Percentiles rank a stretch among this genome's conserved stretches.
These are phyloP conservation scores for Anthophora plumipes DNA, from an alignment of 2,888 invertebrate genomes.

Conservation along the genomic window DNA sequence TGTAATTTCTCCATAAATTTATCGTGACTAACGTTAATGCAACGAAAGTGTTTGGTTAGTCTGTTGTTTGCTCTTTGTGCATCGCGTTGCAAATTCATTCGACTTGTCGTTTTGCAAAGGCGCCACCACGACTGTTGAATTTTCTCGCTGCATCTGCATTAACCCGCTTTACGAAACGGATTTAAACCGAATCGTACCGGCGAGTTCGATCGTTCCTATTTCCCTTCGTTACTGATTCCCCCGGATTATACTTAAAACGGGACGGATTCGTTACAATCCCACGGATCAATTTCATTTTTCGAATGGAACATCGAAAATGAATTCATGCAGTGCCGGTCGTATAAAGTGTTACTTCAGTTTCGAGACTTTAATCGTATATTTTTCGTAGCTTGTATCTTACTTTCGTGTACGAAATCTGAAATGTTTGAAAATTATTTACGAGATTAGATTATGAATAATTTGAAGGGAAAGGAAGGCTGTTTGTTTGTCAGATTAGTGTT, in stretches of 20 bases:
- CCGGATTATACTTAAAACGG: background rate
- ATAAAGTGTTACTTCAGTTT: background rate
- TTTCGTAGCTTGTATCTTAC: no score
- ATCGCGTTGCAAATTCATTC: slow-evolving; percentile 48
- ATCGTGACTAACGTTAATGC: slow-evolving; percentile 49
- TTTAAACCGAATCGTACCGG: slow-evolving; percentile 35
- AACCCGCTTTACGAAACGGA: slow-evolving; percentile 40
- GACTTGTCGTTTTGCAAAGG: slow-evolving; percentile 40
- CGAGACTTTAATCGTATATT: background rate
- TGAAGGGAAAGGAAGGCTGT: no score
- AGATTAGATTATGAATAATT: no score
- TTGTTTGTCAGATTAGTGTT: no score
- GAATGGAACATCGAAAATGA: background rate
- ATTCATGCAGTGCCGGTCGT: background rate
- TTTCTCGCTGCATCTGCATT: slow-evolving; percentile 31
- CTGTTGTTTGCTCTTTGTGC: slow-evolving; percentile 30
- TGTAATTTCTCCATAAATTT: slow-evolving; percentile 59
- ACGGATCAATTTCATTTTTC: slow-evolving; percentile 1
- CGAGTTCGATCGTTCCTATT: background rate
- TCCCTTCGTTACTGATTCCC: slow-evolving; percentile 12
- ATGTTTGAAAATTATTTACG: no score
- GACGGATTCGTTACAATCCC: slow-evolving; percentile 10
- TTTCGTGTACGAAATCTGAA: no score
- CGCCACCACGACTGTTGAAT: slow-evolving; percentile 1
- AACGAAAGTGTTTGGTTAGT: slow-evolving; percentile 50